Conservation (phyloP, 2,797 vertebrate genomes). For the Otolemur crassicaudatus region DNA sequence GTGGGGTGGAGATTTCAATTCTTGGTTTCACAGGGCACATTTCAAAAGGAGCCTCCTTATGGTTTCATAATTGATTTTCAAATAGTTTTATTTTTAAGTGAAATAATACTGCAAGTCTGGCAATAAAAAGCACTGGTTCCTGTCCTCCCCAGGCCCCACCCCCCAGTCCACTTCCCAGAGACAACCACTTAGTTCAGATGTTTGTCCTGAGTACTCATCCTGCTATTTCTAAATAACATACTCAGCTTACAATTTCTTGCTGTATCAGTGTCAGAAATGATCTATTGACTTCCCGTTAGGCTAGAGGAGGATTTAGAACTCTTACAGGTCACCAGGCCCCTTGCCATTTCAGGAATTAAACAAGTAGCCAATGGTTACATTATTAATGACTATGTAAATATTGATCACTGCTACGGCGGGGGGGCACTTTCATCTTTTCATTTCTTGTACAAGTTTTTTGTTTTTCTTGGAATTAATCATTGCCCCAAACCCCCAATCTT, state of each 20-base stretch:
- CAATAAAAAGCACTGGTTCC: background rate
- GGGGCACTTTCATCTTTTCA: background rate
- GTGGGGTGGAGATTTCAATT: background rate
- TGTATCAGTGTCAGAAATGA: background rate
- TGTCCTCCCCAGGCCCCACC: background rate
- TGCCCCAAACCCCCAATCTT: background rate
- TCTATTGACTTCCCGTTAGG: background rate
- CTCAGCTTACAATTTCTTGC: background rate
- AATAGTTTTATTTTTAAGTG: background rate
- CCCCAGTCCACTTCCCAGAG: background rate
- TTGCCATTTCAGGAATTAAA: background rate
- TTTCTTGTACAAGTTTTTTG: background rate
- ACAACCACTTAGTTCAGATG: background rate
- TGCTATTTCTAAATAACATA: background rate
- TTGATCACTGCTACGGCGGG: background rate
- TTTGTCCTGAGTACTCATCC: background rate
- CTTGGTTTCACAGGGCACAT: background rate
- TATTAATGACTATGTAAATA: background rate
- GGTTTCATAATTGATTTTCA: conserved; percentile 27
- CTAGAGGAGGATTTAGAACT: background rate
- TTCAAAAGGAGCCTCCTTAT: background rate
- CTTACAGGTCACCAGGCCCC: background rate
- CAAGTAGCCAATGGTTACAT: background rate
- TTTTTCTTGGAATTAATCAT: conserved; percentile 1
- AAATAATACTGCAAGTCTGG: background rate